Conservation (phyloP, 2,113 vertebrate species). For the Carassius auratus region DNA sequence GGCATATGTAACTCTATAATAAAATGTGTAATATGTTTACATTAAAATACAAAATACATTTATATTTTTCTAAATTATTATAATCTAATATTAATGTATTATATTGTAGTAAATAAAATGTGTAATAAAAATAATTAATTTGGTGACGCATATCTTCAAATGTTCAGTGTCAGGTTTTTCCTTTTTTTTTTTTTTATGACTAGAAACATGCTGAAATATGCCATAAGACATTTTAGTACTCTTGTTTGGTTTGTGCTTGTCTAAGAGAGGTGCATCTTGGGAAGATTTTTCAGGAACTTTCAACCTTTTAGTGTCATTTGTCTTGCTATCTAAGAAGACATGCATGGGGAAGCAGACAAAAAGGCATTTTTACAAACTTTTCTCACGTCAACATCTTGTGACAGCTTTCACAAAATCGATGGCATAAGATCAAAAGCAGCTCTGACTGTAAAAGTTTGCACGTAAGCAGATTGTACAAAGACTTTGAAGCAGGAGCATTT, state of each 20-base stretch:
- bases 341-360: not conserved
- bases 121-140: not conserved
- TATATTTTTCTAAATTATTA: too few relatives aligned
- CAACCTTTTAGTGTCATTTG: not conserved
- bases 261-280: not conserved
- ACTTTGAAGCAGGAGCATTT: slow-evolving; percentile 35
- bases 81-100: too few relatives aligned
- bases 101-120: too few relatives aligned
- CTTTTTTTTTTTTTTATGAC: not conserved
- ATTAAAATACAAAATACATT: too few relatives aligned
- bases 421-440: slow-evolving; percentile 10
- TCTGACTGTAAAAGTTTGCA: not conserved
- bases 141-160: not conserved
- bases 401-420: slow-evolving; percentile 5
- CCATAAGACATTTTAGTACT: too few relatives aligned
- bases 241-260: not conserved
- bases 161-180: not conserved
- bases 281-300: not conserved
- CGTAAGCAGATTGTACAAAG: not conserved
- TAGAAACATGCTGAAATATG: not conserved
- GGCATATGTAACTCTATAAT: too few relatives aligned
- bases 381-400: not conserved
- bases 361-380: not conserved
- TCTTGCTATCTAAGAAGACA: not conserved
- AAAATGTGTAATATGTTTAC: too few relatives aligned